Evolutionary conservation across 2,113 vertebrate species (phyloP), one percentile per base, ranked within the genome.

Genomic region (Lasiurus borealis): DNA sequence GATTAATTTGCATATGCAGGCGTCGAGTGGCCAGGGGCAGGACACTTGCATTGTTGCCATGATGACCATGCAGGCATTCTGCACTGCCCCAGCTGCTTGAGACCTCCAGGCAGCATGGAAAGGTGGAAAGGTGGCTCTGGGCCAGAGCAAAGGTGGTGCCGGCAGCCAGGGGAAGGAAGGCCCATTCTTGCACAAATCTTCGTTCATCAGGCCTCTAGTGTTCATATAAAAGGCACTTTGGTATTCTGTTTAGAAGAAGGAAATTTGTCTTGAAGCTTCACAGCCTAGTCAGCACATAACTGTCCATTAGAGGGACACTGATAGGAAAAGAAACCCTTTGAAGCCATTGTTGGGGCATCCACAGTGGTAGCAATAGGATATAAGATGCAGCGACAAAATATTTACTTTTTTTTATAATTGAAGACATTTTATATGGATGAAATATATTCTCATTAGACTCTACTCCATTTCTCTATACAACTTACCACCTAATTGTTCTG

Each of bases 351-450:
- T 85, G 34, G 19, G 7, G 84, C 27, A 68, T 27, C 21, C 13
- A 31, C 48, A 76, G n/a, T 85, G 62, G 59, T 14, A 95, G 54
- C 1, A 27, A 25, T 46, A 90, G 5, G 3, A 29, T 13, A 36
- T 48, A 68, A 82, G 25, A 40, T 21, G 27, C 27, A 71, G 87
- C 57, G 73, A 76, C 1, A 73, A 85, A 94, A 72, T 76, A 36
- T 57, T 64, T 46, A 27, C 59, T 94, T 90, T 71, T n/a, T 71
- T 71, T 83, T 76, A 40, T 85, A 86, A 90, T 46, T 81, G 29
- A n/a, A 9, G 13, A 36, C 23, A 48, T 48, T 90, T 93, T 76
- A 72, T 46, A 48, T n/a, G 40, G 52, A 71, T 15, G 59, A 48
- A 94, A 50, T 2, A 7, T 27, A 69, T 27, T 87, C 57, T 95